Conservation (phyloP, 2,888 invertebrate genomes). For the Esperia sulphurella region DNA sequence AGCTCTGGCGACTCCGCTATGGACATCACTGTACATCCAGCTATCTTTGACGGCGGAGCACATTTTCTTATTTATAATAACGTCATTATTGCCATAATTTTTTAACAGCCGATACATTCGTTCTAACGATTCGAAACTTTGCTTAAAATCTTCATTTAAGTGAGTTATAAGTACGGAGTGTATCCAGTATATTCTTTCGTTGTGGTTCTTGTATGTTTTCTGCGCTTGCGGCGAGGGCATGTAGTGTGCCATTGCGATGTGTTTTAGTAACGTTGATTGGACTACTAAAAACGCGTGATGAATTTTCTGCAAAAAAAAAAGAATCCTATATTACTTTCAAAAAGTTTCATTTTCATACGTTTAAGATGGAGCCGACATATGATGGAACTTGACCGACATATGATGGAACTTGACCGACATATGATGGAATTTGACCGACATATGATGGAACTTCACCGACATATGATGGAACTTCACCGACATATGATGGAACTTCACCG, state of each 20-base stretch:
- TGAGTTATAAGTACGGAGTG: constrained; percentile 48
- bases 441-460: too few relatives aligned
- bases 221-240: constrained; percentile 34
- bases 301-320: constrained; percentile 55
- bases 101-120: constrained; percentile 65
- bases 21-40: constrained; percentile 69
- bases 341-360: too few relatives aligned
- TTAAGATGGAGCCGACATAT: too few relatives aligned
- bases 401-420: too few relatives aligned
- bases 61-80: constrained; percentile 35
- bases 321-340: too few relatives aligned
- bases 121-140: constrained; percentile 51
- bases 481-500: too few relatives aligned
- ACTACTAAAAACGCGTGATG: constrained; percentile 70
- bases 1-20: constrained; percentile 54
- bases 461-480: too few relatives aligned
- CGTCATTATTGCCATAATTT: constrained; percentile 50
- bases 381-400: too few relatives aligned
- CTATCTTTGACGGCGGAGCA: constrained; percentile 45
- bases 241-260: constrained; percentile 60
- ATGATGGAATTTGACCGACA: too few relatives aligned
- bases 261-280: constrained; percentile 64
- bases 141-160: constrained; percentile 41
- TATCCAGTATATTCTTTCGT: constrained; percentile 66
- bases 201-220: constrained; percentile 57